Percentiles rank a stretch among this genome's conserved stretches.
These are phyloP conservation scores for Peromyscus maniculatus DNA, from an alignment of 2,113 vertebrate species.

Conservation along the genomic window DNA sequence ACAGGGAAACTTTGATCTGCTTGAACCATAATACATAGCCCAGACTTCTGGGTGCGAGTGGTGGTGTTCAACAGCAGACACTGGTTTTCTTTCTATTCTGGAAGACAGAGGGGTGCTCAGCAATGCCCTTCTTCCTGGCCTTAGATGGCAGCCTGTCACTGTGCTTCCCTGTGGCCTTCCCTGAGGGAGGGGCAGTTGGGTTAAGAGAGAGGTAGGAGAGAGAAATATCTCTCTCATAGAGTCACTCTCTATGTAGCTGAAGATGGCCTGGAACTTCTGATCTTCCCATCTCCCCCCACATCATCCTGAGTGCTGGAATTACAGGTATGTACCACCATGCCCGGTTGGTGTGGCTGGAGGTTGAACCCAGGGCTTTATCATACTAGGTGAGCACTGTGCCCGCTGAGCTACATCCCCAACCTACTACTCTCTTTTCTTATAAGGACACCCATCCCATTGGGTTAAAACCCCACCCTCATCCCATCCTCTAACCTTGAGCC, in stretches of 20 bases:
- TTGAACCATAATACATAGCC: not conserved
- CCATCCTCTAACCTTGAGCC: not conserved
- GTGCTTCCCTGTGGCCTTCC: not conserved
- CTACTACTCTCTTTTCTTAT: not conserved
- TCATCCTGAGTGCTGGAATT: not conserved
- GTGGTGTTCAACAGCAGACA: not conserved
- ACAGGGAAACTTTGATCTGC: not conserved
- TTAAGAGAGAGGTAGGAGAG: too few species aligned
- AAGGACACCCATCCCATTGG: not conserved
- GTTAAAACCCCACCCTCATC: not conserved
- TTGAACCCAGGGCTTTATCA: not conserved
- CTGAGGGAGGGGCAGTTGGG: not conserved
- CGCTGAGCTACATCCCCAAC: not conserved
- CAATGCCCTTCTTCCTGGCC: not conserved
- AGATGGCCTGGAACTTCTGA: not conserved
- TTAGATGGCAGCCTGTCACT: not conserved
- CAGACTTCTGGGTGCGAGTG: too few species aligned
- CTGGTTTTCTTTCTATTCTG: not conserved
- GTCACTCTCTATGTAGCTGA: not conserved
- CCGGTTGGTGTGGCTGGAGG: not conserved
- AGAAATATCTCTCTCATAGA: not conserved
- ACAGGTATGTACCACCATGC: not conserved
- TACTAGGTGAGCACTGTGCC: not conserved
- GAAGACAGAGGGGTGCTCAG: not conserved
- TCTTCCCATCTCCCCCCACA: not conserved